Base-by-base conservation (phyloP, 2,113 vertebrate genomes). In the Anoplopoma fimbria region DNA sequence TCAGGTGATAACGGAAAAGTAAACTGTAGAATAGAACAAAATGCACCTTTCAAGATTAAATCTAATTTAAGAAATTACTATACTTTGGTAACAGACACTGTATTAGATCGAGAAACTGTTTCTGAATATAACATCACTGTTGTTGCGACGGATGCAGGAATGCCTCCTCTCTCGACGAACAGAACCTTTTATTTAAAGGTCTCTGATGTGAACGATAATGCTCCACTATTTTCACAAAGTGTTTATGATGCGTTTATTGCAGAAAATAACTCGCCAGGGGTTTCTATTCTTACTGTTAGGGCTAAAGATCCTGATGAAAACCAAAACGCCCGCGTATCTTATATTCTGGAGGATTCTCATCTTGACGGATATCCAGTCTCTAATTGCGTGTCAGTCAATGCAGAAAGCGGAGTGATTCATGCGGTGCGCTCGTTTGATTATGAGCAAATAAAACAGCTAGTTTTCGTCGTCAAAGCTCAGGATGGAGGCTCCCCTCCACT, bases 151-250 rank as follows among this genome's bases (percentile, higher is more conserved):
- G 78, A 80, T 73, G 34, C 47, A 65, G 78, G 78, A 34, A 55
- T 21, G 9, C 69, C 69, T 42, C 62, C 68, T 67, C 75, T 81
- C 3, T 81, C 86, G 4, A 69, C 71, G 2, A 85, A 27, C n/a
- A 70, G 8, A 71, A 73, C 57, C 0, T 87, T 90, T 76, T 1
- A 85, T 34, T 71, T 93, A 29, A 89, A 85, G 17, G 9, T 94
- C 0, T 87, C 88, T 45, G 93, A 94, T 71, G 81, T 93, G 0
- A 94, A 94, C 19, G 93, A 94, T 47, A 94, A 94, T 38, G 58
- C 77, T 4, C 93, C 93, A 4, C 36, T 69, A 9, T 92, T 93
- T 86, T 33, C 58, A 49, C 9, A 76, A 42, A 9, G 7, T 49
- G 13, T 58, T 25, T 92, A 88, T 49, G 74, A 0, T 10, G 79